Base-by-base conservation (phyloP, 2,888 invertebrate species). In the Caenorhabditis sp. region DNA sequence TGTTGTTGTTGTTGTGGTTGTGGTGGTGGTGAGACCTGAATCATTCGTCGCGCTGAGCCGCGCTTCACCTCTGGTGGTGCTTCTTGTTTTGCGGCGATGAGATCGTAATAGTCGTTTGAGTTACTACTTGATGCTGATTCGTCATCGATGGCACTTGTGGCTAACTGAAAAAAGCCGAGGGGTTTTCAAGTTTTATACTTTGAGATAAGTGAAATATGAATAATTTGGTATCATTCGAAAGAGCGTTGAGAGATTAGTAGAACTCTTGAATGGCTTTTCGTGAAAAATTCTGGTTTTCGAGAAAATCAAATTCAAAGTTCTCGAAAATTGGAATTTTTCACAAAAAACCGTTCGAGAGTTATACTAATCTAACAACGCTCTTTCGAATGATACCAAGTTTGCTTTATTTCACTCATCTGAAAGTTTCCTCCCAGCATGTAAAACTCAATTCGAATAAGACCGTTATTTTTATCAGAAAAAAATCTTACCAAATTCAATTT, bases 101-200 rank as follows among this genome's bases (percentile, higher is more conserved):
- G 43, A 10, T 43, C 43, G 43, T 17, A 43, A 17, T 43, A 17
- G 14, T 43, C 43, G 12, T 10, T 17, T 26, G 55, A 55, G 10
- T 19, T 23, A 55, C 55, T 55, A 53, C 24, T 53, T 14, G 66
- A 26, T 6, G 57, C 57, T 36, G 31, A 64, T 24, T 67, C 67
- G 36, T 67, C 51, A 17, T 72, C 72, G 14, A 67, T 51, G 17
- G 67, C 72, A 3, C 63, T 55, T 31, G 60, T 64, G 23, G 72
- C 72, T 1, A 72, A 61, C 57, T 58, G 24, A 55, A 55, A 55
- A 55, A 43, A 10, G n/a, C n/a, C n/a, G n/a, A n/a, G n/a, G n/a
- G n/a, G n/a, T n/a, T n/a, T n/a, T n/a, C n/a, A n/a, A n/a, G n/a
- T n/a, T n/a, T n/a, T n/a, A n/a, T n/a, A n/a, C n/a, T n/a, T n/a